Percentiles rank a stretch among this genome's conserved stretches.
Conservation (phyloP, 2,797 vertebrate genomes). For the Poeciliopsis presidionis region DNA sequence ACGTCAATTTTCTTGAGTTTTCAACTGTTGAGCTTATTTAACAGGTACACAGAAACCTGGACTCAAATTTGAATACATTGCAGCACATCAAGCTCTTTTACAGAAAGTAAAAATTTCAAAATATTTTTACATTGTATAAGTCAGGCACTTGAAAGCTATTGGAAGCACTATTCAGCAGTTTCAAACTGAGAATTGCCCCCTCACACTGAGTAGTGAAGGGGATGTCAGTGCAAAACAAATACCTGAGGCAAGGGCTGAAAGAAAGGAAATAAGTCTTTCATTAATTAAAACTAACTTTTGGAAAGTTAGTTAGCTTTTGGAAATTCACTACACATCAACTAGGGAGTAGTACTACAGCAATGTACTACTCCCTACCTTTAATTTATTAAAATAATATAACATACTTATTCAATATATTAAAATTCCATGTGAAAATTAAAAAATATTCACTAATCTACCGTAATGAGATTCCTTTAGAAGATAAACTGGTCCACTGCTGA, state of each 20-base stretch:
- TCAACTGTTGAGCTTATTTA: neutral
- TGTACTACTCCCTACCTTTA: neutral
- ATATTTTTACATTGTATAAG: too few species aligned
- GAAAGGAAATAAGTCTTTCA: neutral
- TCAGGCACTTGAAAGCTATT: neutral
- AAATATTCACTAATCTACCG: neutral
- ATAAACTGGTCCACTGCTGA: neutral
- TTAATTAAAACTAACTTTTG: neutral
- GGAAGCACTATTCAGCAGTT: neutral
- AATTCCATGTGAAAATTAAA: neutral
- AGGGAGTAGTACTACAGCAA: neutral
- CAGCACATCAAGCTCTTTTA: neutral
- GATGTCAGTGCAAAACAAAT: neutral
- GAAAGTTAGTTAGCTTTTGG: too few species aligned
- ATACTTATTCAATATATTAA: neutral
- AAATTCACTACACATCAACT: neutral
- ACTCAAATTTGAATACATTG: neutral
- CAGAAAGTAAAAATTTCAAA: too few species aligned
- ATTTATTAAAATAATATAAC: neutral
- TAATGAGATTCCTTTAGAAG: neutral
- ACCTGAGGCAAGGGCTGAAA: neutral
- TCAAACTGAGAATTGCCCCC: neutral
- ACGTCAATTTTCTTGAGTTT: slow-evolving; percentile 4
- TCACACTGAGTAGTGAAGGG: neutral
- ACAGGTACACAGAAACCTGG: neutral